Evolutionary conservation across 2,113 vertebrate genomes (phyloP).

Genomic region (Cottus gobio): DNA sequence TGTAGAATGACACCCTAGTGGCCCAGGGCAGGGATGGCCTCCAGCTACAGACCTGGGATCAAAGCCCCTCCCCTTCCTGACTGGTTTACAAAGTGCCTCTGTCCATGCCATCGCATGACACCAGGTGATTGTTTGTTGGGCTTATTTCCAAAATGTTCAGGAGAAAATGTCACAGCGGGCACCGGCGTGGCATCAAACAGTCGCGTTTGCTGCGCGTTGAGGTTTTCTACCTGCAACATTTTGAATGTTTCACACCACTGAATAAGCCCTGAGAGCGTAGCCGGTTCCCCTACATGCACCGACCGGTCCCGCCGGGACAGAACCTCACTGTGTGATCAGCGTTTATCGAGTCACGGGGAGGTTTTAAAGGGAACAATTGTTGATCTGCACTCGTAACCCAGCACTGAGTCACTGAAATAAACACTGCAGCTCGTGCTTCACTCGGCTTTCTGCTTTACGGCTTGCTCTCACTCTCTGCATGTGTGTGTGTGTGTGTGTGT

Average conservation of each 20-base stretch:
- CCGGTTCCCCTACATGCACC: conserved; percentile 18
- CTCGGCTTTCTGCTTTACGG: conserved; percentile 59
- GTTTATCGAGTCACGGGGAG: conserved; percentile 3
- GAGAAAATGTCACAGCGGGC: conserved; percentile 43
- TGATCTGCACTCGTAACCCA: conserved; percentile 36
- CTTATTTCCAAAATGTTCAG: conserved; percentile 62
- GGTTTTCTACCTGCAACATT: conserved; percentile 61
- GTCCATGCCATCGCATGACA: conserved; percentile 46
- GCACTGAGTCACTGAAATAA: conserved; percentile 51
- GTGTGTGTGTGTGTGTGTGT: conserved; percentile 57
- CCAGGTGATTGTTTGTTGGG: conserved; percentile 30
- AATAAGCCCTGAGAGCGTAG: conserved; percentile 53
- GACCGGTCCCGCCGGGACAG: conserved; percentile 29
- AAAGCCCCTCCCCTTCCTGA: conserved; percentile 31
- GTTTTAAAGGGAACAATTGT: conserved; percentile 14
- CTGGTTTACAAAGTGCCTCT: conserved; percentile 50
- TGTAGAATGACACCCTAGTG: conserved; percentile 15
- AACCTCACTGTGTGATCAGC: conserved; percentile 37
- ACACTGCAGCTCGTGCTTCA: conserved; percentile 60
- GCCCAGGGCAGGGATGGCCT: conserved; percentile 30
- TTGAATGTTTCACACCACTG: conserved; percentile 36
- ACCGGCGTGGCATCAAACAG: conserved; percentile 6
- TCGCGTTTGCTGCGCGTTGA: conserved; percentile 23
- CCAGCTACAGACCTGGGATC: conserved; percentile 41
- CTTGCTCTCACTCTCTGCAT: conserved; percentile 71